Evolutionary conservation across 1,140 invertebrate genomes (phyloP).

Genomic region (Mycetomoellerius zeteki): DNA sequence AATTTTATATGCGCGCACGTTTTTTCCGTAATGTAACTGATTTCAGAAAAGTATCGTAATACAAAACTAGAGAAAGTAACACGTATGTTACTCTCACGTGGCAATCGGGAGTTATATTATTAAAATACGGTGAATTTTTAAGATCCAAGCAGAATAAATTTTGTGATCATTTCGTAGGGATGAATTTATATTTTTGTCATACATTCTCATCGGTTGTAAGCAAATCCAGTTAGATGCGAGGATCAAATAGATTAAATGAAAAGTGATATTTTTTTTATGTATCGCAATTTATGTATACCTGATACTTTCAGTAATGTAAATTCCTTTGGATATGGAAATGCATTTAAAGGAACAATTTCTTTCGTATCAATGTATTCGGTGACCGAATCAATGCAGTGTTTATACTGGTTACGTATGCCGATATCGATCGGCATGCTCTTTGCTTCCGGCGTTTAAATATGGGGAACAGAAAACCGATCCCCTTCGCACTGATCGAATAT

Average conservation of each 20-base stretch:
- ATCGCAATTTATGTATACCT: neutral
- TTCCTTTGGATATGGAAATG: neutral
- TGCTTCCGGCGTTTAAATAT: neutral
- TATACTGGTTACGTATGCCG: neutral
- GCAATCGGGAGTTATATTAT: neutral
- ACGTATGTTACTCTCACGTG: neutral
- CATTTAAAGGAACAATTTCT: slow-evolving; percentile 4
- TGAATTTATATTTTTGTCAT: slow-evolving; percentile 20
- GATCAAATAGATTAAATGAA: neutral
- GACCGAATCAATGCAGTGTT: slow-evolving; percentile 52
- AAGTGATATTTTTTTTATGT: neutral
- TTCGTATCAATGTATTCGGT: neutral
- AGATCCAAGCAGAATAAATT: neutral
- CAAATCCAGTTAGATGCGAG: neutral
- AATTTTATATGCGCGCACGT: neutral
- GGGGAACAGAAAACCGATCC: neutral
- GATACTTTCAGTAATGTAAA: neutral
- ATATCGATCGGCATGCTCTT: slow-evolving; percentile 34
- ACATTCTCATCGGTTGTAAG: neutral
- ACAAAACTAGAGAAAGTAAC: neutral
- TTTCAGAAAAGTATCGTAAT: slow-evolving; percentile 60
- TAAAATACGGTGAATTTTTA: slow-evolving; percentile 5
- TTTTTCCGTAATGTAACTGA: slow-evolving; percentile 38
- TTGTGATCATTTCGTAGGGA: neutral
- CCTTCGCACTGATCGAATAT: neutral